Conservation (phyloP, 2,113 vertebrate genomes). For the Ancistrus triradiatus region DNA sequence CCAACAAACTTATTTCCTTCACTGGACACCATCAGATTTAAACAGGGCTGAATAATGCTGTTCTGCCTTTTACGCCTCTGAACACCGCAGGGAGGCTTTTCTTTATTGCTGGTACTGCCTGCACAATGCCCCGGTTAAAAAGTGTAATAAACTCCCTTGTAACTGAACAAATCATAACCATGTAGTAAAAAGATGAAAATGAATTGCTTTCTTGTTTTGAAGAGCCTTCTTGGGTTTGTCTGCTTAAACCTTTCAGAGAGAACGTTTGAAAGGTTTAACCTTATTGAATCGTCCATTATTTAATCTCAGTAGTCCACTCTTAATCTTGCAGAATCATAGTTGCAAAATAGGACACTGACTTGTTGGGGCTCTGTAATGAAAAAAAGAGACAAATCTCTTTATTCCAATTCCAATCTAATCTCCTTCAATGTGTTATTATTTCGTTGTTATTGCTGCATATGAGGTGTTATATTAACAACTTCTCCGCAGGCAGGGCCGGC, state of each 20-base stretch:
- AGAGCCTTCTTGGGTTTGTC: neutral
- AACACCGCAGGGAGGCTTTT: neutral
- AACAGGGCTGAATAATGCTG: neutral
- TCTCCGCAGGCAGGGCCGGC: slow-evolving; percentile 45
- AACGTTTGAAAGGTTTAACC: slow-evolving; percentile 9
- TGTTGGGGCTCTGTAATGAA: neutral
- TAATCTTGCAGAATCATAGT: slow-evolving; percentile 30
- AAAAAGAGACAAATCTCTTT: slow-evolving; percentile 32
- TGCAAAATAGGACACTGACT: neutral
- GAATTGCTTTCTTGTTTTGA: slow-evolving; percentile 9
- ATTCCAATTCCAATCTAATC: slow-evolving; percentile 35
- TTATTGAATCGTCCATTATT: slow-evolving; percentile 9
- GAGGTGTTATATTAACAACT: slow-evolving; percentile 57
- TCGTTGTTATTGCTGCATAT: slow-evolving; percentile 40
- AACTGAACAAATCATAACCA: slow-evolving; percentile 3
- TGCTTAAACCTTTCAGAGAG: slow-evolving; percentile 15
- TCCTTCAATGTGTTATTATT: slow-evolving; percentile 11
- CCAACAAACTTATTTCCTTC: neutral
- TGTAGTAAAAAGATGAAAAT: slow-evolving; percentile 2
- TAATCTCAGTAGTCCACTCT: slow-evolving; percentile 26
- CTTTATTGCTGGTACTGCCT: neutral
- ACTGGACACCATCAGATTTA: neutral
- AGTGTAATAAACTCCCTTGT: neutral
- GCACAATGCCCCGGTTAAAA: neutral
- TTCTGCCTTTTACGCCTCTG: neutral